Base-by-base conservation (phyloP, 53 echinoderm and acorn worm species). In the Pentamera pediparva region DNA sequence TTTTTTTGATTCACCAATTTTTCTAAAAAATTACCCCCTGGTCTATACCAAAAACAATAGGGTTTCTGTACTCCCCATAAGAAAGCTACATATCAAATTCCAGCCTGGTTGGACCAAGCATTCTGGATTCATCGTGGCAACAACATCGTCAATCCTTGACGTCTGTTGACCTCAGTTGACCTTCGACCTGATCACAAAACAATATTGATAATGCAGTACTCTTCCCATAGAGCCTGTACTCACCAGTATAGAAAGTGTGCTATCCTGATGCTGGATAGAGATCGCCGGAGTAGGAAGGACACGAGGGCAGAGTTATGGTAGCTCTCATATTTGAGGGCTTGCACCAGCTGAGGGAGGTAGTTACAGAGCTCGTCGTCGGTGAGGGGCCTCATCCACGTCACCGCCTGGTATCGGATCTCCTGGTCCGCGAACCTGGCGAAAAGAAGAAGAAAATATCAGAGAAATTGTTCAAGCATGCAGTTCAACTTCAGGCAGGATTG, bases 261-360 rank as follows among this genome's bases (percentile, higher is more conserved):
- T 5, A 96, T 84, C 15, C 98, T 79, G 17, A 96, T 88, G 75
- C 83, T 90, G 33, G 80, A 76, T 2, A 91, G 83, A 0, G 98
- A 76, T 28, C 91, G 39, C 67, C 87, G 79, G 37, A 91, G 81
- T 29, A 96, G 77, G 63, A 96, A 96, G 39, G 86, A 70, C 5
- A 90, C 91, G n/a, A 96, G 75, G 20, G 91, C 91, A 1, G 98
- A 96, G 69, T 96, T 90, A 32, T 96, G 98, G 75, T 96, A 91
- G 39, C 85, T 96, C 70, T 91, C 98, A 56, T 96, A 96, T 38
- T 91, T 91, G 76, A 96, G 45, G 6, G 91, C 98, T 88, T 91
- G 98, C 4, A 96, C 91, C 2, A 96, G 79, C 31, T 96, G 98
- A 59, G 98, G 91, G 28, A 96, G 75, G 57, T 88, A 96, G 63